phyloP scores from a whole-genome alignment of 1,140 invertebrate species.

The Arctopsyche grandis region DNA sequence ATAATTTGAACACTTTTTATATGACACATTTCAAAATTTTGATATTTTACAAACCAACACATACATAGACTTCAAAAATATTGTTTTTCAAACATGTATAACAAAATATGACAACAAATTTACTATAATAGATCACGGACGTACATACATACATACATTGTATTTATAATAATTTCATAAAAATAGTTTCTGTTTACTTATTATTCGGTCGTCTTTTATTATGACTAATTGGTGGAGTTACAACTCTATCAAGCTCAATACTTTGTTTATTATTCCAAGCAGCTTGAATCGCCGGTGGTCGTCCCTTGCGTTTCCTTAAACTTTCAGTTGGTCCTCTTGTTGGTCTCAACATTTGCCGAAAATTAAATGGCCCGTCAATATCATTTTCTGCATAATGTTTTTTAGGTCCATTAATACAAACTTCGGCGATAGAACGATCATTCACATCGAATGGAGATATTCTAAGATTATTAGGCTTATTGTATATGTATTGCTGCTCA shows the following conservation, averaged over 20 bases:
- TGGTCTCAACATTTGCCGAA: slow-evolving; percentile 74
- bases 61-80: background rate
- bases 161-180: background rate
- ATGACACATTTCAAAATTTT: background rate
- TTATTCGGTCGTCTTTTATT: slow-evolving; percentile 46
- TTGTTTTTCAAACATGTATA: background rate
- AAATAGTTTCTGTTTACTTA: slow-evolving; percentile 16
- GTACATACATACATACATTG: background rate
- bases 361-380: slow-evolving; percentile 75
- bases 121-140: background rate
- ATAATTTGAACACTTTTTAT: slow-evolving; percentile 22
- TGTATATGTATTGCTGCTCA: slow-evolving; percentile 59
- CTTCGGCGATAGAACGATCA: slow-evolving; percentile 50
- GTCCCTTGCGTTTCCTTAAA: slow-evolving; percentile 73
- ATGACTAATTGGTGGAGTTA: slow-evolving; percentile 40
- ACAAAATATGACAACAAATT: background rate
- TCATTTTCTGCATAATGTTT: slow-evolving; percentile 65
- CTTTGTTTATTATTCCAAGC: slow-evolving; percentile 56
- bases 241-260: slow-evolving; percentile 19
- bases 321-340: slow-evolving; percentile 78
- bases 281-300: slow-evolving; percentile 40
- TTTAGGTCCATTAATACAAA: slow-evolving; percentile 49
- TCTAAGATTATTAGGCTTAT: slow-evolving; percentile 44
- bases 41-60: background rate
- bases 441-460: slow-evolving; percentile 38